These are phyloP conservation scores for Thalassaphorura encarpata DNA, from an alignment of 1,140 invertebrate genomes.

Conservation along the genomic window DNA sequence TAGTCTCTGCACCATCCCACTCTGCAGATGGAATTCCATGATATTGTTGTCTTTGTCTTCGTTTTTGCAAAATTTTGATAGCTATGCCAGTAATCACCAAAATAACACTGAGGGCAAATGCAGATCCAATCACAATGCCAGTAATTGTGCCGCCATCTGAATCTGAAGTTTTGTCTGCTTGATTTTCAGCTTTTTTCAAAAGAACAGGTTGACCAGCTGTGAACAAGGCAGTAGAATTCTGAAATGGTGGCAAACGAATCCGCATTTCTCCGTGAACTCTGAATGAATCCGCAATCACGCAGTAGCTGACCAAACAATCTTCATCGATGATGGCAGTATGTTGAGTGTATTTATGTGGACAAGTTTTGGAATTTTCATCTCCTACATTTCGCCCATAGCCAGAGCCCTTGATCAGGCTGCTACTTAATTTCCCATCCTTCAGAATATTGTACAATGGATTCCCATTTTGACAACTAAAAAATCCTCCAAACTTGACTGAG, in stretches of 20 bases:
- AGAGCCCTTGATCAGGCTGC: background rate
- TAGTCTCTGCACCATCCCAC: too few relatives aligned
- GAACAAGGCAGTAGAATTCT: conserved; percentile 1
- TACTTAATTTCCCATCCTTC: background rate
- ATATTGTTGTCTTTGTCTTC: background rate
- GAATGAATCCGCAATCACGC: background rate
- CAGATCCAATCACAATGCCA: background rate
- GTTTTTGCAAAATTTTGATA: too few relatives aligned
- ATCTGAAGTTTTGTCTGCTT: background rate
- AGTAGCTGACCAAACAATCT: conserved; percentile 7
- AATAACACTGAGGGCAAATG: background rate
- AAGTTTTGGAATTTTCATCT: background rate
- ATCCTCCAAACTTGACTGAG: conserved; percentile 3
- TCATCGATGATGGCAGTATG: conserved; percentile 8
- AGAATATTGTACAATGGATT: conserved; percentile 2
- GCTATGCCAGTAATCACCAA: too few relatives aligned
- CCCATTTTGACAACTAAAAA: conserved; percentile 12
- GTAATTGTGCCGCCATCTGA: background rate
- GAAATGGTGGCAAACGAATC: conserved; percentile 7
- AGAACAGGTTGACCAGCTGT: too few relatives aligned
- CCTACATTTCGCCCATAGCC: background rate
- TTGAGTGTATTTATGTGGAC: conserved; percentile 7
- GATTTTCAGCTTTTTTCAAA: too few relatives aligned
- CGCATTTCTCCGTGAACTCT: background rate
- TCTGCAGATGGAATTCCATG: background rate